Percentiles rank a stretch among this genome's conserved stretches.
phyloP scores from a whole-genome alignment of 35 echinoderm and acorn worm genomes.

The Antedon bifida region DNA sequence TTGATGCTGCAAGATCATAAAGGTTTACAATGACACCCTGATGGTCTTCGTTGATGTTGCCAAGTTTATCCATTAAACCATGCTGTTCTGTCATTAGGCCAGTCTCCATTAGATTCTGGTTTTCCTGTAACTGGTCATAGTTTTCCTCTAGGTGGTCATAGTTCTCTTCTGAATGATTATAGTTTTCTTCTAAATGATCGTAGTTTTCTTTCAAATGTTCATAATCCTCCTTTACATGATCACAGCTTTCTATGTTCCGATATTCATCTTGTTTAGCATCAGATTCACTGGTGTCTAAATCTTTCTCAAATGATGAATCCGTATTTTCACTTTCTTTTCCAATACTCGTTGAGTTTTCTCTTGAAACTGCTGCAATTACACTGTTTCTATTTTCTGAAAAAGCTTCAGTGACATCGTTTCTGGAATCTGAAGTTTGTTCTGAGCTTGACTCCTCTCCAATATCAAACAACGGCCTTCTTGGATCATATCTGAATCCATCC shows the following conservation, averaged over 20 bases:
- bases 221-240: not conserved
- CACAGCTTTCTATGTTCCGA: not conserved
- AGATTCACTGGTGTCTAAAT: not conserved
- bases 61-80: not conserved
- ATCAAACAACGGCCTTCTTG: not conserved
- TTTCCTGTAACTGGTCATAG: too few relatives aligned
- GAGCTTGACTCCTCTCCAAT: not conserved
- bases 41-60: not conserved
- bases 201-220: not conserved
- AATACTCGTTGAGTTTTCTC: not conserved
- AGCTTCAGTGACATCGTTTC: not conserved
- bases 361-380: not conserved
- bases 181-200: not conserved
- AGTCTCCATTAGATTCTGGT: too few relatives aligned
- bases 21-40: not conserved
- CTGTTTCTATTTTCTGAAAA: not conserved
- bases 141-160: not conserved
- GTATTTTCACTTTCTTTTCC: not conserved
- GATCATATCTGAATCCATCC: not conserved
- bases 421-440: not conserved
- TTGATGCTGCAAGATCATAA: not conserved
- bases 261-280: not conserved
- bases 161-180: not conserved
- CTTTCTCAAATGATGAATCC: not conserved
- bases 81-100: too few relatives aligned